These are phyloP conservation scores for Marmota flaviventris DNA, from an alignment of 2,113 vertebrate genomes.

Conservation along the genomic window DNA sequence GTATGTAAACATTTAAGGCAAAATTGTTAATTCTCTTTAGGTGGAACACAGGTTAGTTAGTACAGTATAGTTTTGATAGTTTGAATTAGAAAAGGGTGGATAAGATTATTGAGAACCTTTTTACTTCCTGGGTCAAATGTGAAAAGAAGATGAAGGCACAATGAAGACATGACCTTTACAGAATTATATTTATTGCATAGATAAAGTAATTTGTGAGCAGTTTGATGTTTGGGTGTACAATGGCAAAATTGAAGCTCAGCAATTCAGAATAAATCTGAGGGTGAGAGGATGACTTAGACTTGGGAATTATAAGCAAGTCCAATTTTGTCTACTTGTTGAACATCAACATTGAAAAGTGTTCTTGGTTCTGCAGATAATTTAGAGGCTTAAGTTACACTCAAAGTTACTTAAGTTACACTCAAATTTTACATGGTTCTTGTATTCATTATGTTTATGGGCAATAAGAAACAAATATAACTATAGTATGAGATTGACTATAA, in stretches of 20 bases:
- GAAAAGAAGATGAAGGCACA: slow-evolving; percentile 41
- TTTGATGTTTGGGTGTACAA: slow-evolving; percentile 28
- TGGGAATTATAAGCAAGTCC: not conserved
- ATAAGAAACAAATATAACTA: not conserved
- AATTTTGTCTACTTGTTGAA: not conserved
- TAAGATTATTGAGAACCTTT: not conserved
- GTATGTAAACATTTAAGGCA: not conserved
- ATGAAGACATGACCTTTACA: not conserved
- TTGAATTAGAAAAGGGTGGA: not conserved
- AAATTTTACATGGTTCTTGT: not conserved
- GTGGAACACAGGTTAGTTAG: not conserved
- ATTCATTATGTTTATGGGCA: not conserved
- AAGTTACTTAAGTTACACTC: too few relatives aligned
- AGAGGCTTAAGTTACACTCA: too few relatives aligned
- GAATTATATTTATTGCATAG: not conserved
- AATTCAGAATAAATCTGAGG: slow-evolving; percentile 34
- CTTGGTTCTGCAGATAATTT: not conserved
- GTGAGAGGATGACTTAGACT: not conserved
- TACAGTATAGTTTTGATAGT: slow-evolving; percentile 17
- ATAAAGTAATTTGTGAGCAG: not conserved
- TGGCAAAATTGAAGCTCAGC: not conserved
- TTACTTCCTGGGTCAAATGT: not conserved
- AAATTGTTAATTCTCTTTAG: slow-evolving; percentile 36
- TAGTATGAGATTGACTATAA: not conserved
- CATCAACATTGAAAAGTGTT: not conserved